A percentile compares a stretch with the other conserved stretches of the same genome.
phyloP scores from a whole-genome alignment of 2,113 vertebrate genomes.

The Grammomys surdaster region DNA sequence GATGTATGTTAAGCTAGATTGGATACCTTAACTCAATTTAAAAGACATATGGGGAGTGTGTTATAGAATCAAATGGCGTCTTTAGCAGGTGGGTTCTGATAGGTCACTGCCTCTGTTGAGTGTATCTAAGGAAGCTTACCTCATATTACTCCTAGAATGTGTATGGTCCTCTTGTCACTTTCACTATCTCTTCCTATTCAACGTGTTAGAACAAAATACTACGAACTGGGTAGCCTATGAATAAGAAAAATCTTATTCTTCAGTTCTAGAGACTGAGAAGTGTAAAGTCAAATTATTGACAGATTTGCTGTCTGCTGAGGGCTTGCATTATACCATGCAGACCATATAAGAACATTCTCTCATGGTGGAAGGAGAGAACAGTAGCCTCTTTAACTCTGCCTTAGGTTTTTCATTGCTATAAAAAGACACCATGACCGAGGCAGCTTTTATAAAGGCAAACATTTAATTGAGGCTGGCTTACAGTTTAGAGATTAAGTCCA shows the following conservation, averaged over 20 bases:
- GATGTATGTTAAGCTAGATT: not conserved
- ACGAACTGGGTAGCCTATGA: not conserved
- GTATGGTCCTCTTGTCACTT: not conserved
- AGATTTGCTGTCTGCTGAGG: not conserved
- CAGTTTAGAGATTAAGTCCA: no score
- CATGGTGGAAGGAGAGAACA: not conserved
- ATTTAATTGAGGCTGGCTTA: no score
- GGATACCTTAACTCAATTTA: not conserved
- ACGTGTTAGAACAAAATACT: not conserved
- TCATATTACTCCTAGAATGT: not conserved
- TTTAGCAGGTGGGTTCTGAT: not conserved
- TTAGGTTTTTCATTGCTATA: not conserved
- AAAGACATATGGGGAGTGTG: not conserved
- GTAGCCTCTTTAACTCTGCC: not conserved
- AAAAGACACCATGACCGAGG: no score
- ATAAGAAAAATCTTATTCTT: not conserved
- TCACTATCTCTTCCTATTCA: not conserved
- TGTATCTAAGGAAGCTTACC: not conserved
- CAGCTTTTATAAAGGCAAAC: no score
- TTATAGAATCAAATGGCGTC: not conserved
- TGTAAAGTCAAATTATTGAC: not conserved
- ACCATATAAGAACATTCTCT: not conserved
- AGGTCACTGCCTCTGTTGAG: not conserved
- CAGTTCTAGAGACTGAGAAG: not conserved
- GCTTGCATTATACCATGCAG: not conserved